phyloP scores from a whole-genome alignment of 2,113 vertebrate species.

The Pseudorectes ferrugineus region DNA sequence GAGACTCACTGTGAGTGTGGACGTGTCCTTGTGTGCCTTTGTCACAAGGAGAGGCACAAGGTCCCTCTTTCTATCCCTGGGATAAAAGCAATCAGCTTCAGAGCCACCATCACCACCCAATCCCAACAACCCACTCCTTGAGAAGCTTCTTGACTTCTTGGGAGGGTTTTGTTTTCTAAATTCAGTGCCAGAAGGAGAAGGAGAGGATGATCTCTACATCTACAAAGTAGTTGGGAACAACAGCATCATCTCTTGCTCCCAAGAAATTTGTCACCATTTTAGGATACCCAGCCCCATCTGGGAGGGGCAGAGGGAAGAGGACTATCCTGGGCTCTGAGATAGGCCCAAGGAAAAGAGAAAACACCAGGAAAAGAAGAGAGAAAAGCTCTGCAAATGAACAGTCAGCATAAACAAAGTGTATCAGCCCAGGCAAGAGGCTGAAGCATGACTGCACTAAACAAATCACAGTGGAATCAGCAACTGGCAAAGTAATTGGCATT shows the following conservation, averaged over 20 bases:
- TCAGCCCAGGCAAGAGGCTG: conserved; percentile 55
- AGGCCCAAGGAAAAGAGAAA: background rate
- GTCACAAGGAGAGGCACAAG: background rate
- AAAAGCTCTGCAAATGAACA: conserved; percentile 55
- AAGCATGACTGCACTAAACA: conserved; percentile 65
- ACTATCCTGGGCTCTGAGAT: background rate
- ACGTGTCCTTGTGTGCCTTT: background rate
- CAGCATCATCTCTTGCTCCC: background rate
- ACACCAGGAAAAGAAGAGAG: background rate
- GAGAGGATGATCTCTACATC: background rate
- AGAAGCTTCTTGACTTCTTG: background rate
- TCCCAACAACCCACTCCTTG: background rate
- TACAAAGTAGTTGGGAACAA: background rate
- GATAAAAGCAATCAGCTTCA: background rate
- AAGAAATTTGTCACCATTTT: background rate
- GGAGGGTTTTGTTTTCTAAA: background rate
- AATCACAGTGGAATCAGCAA: conserved; percentile 72
- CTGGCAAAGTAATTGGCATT: conserved; percentile 75
- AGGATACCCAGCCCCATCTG: background rate
- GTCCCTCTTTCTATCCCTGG: background rate
- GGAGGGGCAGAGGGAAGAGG: background rate
- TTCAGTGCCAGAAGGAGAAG: background rate
- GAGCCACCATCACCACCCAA: background rate
- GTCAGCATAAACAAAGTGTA: conserved; percentile 67
- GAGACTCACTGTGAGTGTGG: accelerated